Percentiles rank a stretch among this genome's conserved stretches.
These are phyloP conservation scores for Halcyon smyrnensis DNA, from an alignment of 2,797 vertebrate species.

Conservation along the genomic window DNA sequence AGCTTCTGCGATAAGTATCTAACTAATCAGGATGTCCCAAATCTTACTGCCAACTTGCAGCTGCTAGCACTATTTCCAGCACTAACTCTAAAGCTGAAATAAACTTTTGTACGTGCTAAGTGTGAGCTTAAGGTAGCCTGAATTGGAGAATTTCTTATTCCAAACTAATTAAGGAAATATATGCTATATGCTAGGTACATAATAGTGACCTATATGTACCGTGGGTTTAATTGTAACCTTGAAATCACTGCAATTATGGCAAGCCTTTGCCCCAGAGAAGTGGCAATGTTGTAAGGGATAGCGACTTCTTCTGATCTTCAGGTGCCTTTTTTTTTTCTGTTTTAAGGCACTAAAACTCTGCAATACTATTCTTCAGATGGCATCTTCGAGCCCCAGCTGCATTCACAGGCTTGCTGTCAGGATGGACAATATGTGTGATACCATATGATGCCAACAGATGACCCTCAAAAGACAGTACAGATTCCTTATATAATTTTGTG, in stretches of 20 bases:
- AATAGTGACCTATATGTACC: neutral
- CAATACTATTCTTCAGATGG: neutral
- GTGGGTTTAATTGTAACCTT: neutral
- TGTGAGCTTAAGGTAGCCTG: neutral
- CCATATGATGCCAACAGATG: neutral
- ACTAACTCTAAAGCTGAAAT: neutral
- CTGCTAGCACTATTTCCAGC: neutral
- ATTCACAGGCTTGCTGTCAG: neutral
- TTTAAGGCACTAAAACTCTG: neutral
- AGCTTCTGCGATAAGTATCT: neutral
- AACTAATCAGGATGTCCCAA: neutral
- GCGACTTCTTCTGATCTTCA: neutral
- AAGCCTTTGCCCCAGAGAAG: neutral
- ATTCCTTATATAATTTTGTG: neutral
- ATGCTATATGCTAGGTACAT: neutral
- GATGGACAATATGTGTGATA: neutral
- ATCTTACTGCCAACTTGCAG: neutral
- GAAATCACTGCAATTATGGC: neutral
- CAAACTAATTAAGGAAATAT: neutral
- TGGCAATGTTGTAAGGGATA: neutral
- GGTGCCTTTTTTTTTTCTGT: neutral
- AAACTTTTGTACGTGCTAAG: neutral
- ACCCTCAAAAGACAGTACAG: neutral
- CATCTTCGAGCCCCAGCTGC: neutral
- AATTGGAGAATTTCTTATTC: neutral